phyloP scores from a whole-genome alignment of 2,113 vertebrate genomes.

The Atherinomorus stipes region DNA sequence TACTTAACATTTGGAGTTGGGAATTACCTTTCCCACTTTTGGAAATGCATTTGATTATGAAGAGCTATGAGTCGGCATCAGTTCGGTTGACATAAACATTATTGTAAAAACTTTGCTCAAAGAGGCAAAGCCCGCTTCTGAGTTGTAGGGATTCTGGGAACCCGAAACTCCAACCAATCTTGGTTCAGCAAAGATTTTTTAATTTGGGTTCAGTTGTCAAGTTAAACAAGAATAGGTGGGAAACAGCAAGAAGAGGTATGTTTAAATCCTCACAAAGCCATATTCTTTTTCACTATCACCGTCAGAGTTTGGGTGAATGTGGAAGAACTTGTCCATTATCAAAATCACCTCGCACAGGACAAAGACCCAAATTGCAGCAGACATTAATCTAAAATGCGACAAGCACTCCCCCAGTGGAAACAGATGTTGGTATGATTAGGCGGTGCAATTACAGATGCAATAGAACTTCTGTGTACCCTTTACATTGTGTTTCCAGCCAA shows the following conservation, averaged over 20 bases:
- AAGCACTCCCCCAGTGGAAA: slow-evolving; percentile 17
- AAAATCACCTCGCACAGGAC: background rate
- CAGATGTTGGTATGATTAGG: slow-evolving; percentile 40
- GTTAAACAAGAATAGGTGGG: background rate
- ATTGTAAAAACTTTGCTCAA: no score
- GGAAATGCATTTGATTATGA: no score
- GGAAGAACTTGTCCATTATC: background rate
- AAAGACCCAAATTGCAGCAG: slow-evolving; percentile 2
- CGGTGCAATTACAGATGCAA: slow-evolving; percentile 28
- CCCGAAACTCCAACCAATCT: background rate
- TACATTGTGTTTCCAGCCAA: slow-evolving; percentile 48
- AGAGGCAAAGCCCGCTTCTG: no score
- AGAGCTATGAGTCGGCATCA: background rate
- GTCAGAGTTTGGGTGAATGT: background rate
- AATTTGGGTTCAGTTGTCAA: background rate
- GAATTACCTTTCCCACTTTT: background rate
- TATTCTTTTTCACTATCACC: background rate
- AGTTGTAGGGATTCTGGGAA: background rate
- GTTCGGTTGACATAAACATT: no score
- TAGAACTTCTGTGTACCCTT: slow-evolving; percentile 34
- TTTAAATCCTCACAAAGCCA: background rate
- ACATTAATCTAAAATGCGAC: slow-evolving; percentile 28
- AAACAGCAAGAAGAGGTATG: background rate
- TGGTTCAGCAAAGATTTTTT: background rate
- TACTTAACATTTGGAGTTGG: background rate